phyloP scores from a whole-genome alignment of 2,113 vertebrate species.

The Murina feae region DNA sequence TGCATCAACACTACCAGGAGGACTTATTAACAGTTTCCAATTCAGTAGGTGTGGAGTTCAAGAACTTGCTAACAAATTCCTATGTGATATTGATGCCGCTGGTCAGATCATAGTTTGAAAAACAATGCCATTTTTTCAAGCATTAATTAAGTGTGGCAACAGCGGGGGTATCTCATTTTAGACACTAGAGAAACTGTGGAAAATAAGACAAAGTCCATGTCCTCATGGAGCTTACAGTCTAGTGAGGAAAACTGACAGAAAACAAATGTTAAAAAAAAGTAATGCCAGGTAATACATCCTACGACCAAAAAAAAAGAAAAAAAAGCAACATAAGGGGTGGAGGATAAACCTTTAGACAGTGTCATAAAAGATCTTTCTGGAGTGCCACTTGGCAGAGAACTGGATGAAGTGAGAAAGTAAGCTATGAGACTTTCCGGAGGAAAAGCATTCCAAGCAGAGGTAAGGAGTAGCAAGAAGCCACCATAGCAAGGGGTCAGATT shows the following conservation, averaged over 20 bases:
- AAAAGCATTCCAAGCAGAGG: background rate
- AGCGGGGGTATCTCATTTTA: background rate
- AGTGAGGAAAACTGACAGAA: background rate
- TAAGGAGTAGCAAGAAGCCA: background rate
- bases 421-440: background rate
- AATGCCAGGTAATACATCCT: background rate
- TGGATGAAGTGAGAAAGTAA: background rate
- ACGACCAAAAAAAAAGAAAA: background rate
- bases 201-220: background rate
- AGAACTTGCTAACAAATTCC: background rate
- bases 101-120: background rate
- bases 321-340: background rate
- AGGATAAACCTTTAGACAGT: background rate
- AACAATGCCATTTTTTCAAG: background rate
- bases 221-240: background rate
- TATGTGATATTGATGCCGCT: background rate
- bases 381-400: background rate
- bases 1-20: background rate
- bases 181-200: background rate
- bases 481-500: background rate
- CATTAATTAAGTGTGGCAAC: background rate
- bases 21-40: background rate
- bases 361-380: background rate
- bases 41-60: background rate
- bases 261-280: background rate